phyloP scores from a whole-genome alignment of 2,797 vertebrate species.

The Pangasius larnaudii region DNA sequence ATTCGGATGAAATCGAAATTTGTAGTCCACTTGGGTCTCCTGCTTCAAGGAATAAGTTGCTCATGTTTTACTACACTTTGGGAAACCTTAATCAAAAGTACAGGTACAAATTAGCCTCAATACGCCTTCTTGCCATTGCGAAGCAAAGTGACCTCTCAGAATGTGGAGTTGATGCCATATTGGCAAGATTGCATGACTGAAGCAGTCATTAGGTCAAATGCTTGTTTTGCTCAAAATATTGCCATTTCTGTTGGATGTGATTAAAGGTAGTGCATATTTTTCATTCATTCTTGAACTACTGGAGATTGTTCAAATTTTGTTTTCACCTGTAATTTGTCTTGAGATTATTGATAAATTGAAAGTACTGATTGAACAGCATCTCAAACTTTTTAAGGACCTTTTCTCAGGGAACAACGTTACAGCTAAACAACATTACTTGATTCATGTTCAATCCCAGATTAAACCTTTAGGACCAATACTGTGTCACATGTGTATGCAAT shows the following conservation, averaged over 20 bases:
- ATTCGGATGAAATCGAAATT: constrained; percentile 50
- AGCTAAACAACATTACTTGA: constrained; percentile 51
- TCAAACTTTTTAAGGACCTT: constrained; percentile 49
- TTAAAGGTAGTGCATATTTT: constrained; percentile 28
- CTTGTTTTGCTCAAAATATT: constrained; percentile 35
- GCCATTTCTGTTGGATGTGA: constrained; percentile 26
- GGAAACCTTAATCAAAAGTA: constrained; percentile 47
- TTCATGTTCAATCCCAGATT: constrained; percentile 47
- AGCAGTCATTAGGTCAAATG: constrained; percentile 35
- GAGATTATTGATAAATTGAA: constrained; percentile 31
- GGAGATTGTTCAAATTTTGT: constrained; percentile 32
- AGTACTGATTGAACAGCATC: constrained; percentile 46
- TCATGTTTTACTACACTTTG: constrained; percentile 6
- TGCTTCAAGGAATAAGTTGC: constrained; percentile 51
- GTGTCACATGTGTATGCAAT: constrained; percentile 49
- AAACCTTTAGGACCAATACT: constrained; percentile 42
- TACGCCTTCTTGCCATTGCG: too few species aligned
- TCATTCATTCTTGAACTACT: constrained; percentile 40
- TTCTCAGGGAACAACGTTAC: constrained; percentile 51
- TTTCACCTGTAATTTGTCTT: not conserved
- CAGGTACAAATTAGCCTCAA: too few species aligned
- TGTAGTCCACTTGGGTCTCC: constrained; percentile 45
- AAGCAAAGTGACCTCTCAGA: not conserved
- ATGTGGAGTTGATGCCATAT: constrained; percentile 31
- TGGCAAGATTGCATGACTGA: constrained; percentile 33